Percentiles rank a stretch among this genome's conserved stretches.
phyloP scores from a whole-genome alignment of 2,113 vertebrate genomes.

The Mungos mungo region DNA sequence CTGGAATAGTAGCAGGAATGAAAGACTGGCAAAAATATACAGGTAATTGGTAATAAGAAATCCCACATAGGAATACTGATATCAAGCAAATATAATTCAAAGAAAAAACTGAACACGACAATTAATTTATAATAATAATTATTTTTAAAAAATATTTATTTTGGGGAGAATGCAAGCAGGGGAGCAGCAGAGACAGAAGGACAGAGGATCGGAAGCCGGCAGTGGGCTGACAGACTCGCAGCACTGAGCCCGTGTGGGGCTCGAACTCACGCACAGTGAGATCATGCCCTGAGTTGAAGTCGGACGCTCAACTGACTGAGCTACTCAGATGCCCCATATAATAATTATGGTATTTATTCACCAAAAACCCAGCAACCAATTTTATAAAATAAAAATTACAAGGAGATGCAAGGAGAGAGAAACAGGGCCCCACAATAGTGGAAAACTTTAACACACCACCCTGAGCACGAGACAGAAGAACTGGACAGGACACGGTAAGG shows the following conservation, averaged over 20 bases:
- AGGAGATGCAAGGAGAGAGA: background rate
- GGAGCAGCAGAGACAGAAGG: too few species aligned
- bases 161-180: too few species aligned
- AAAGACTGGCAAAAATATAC: background rate
- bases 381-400: background rate
- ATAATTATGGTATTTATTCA: background rate
- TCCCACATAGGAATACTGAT: background rate
- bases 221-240: too few species aligned
- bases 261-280: too few species aligned
- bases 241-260: too few species aligned
- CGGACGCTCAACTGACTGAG: too few species aligned
- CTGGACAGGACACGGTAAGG: background rate
- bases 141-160: too few species aligned
- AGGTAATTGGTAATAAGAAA: background rate
- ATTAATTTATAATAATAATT: background rate
- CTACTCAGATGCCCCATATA: background rate
- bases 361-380: background rate
- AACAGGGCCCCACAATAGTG: background rate
- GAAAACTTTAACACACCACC: background rate
- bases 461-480: background rate
- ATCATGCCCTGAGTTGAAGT: too few species aligned
- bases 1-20: background rate
- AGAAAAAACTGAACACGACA: background rate
- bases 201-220: too few species aligned
- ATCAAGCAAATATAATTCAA: background rate